Percentiles rank a stretch among this genome's conserved stretches.
Conservation (phyloP, 2,888 invertebrate genomes). For the Folsomia manolachei region DNA sequence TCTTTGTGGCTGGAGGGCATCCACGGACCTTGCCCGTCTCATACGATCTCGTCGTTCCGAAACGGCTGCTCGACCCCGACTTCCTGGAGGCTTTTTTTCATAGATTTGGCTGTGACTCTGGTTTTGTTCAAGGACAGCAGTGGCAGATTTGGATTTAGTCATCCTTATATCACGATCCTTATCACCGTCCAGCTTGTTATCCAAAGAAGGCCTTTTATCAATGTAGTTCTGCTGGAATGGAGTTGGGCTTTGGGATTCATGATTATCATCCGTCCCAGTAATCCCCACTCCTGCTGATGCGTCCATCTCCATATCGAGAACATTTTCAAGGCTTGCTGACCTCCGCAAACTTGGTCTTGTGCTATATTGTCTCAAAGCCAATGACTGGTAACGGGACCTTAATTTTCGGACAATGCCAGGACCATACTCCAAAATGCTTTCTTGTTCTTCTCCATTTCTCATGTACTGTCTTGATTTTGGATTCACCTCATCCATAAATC, state of each 20-base stretch:
- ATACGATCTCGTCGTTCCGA: conserved; percentile 59
- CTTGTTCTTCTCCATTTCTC: conserved; percentile 34
- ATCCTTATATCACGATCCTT: background rate
- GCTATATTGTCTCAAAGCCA: conserved; percentile 68
- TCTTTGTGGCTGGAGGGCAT: conserved; percentile 66
- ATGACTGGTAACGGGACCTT: conserved; percentile 79
- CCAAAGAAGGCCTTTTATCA: background rate
- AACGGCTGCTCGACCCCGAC: conserved; percentile 45
- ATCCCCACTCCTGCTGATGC: conserved; percentile 23
- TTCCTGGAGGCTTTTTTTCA: conserved; percentile 56
- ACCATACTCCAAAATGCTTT: conserved; percentile 62
- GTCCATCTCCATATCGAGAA: conserved; percentile 71
- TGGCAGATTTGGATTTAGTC: background rate
- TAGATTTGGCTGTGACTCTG: background rate
- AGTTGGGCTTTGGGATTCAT: conserved; percentile 24
- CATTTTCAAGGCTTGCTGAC: conserved; percentile 79
- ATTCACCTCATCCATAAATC: conserved; percentile 33
- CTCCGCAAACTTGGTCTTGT: conserved; percentile 71
- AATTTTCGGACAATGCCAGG: conserved; percentile 87
- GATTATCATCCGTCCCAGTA: too few species aligned
- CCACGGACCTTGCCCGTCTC: conserved; percentile 82
- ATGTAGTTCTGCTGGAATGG: background rate
- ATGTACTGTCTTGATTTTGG: conserved; percentile 23
- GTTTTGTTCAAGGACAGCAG: background rate
- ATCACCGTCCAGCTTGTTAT: background rate